These are phyloP conservation scores for Orussus abietinus DNA, from an alignment of 1,140 invertebrate species.

Conservation along the genomic window DNA sequence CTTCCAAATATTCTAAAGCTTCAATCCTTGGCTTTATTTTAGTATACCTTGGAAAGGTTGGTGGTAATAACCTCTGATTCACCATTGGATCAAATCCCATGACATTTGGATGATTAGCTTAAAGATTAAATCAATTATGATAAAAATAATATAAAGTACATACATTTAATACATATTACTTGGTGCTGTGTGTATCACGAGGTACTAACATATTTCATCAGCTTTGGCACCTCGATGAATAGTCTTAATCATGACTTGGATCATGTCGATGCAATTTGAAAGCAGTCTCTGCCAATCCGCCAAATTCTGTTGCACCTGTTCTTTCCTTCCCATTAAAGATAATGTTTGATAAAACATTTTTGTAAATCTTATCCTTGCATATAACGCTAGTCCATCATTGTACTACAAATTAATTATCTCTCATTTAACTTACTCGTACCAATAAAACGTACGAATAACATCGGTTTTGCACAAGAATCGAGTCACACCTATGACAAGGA, in stretches of 20 bases:
- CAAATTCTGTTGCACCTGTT: slow-evolving; percentile 56
- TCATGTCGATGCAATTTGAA: slow-evolving; percentile 70
- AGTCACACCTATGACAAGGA: no score
- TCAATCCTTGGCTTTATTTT: slow-evolving; percentile 83
- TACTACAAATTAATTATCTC: slow-evolving; percentile 48
- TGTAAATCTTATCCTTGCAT: slow-evolving; percentile 79
- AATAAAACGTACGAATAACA: slow-evolving; percentile 3
- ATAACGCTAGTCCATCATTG: slow-evolving; percentile 65
- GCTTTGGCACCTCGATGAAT: slow-evolving; percentile 71
- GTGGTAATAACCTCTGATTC: slow-evolving; percentile 90
- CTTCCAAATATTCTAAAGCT: slow-evolving; percentile 80
- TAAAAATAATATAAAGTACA: slow-evolving; percentile 15
- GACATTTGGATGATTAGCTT: slow-evolving; percentile 52
- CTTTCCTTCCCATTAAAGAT: slow-evolving; percentile 62
- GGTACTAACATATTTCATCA: slow-evolving; percentile 62
- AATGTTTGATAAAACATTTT: slow-evolving; percentile 81
- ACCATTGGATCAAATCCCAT: slow-evolving; percentile 94
- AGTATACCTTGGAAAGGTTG: slow-evolving; percentile 96
- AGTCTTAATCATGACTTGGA: slow-evolving; percentile 76
- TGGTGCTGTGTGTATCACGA: neutral
- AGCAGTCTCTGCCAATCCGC: slow-evolving; percentile 65
- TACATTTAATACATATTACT: neutral
- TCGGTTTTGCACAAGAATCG: neutral
- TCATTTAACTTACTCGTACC: slow-evolving; percentile 6
- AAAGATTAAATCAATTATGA: slow-evolving; percentile 26